These are phyloP conservation scores for Protobothrops mucrosquamatus DNA, from an alignment of 2,113 vertebrate species.

Conservation along the genomic window DNA sequence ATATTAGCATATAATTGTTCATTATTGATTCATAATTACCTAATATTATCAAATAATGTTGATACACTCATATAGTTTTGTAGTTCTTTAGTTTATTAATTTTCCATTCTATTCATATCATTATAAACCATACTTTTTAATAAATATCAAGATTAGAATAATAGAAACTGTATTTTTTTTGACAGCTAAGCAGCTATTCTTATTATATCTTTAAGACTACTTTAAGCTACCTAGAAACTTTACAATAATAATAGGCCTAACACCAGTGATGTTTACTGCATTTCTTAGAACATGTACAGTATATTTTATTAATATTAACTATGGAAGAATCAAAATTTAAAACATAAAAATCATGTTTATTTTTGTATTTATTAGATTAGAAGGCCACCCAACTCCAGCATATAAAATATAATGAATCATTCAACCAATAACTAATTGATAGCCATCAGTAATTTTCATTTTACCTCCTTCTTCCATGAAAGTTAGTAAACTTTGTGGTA, in stretches of 20 bases:
- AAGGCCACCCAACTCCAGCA: not conserved
- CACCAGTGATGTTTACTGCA: conserved; percentile 36
- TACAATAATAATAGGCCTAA: conserved; percentile 39
- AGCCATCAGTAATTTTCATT: not conserved
- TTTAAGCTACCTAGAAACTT: conserved; percentile 18
- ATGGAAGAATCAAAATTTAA: not conserved
- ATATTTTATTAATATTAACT: not conserved
- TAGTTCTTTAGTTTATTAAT: conserved; percentile 36
- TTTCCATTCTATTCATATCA: conserved; percentile 2
- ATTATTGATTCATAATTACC: not conserved
- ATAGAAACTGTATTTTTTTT: not conserved
- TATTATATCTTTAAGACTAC: not conserved
- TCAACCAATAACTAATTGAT: not conserved
- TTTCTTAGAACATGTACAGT: not conserved
- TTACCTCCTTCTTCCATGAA: not conserved
- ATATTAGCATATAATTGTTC: conserved; percentile 12
- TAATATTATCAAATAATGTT: not conserved
- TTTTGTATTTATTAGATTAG: not conserved
- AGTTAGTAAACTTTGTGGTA: not conserved
- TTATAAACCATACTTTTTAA: not conserved
- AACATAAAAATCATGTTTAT: not conserved
- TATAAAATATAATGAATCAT: not conserved
- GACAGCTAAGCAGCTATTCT: not conserved
- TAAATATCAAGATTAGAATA: not conserved
- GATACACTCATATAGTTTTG: not conserved